phyloP scores from a whole-genome alignment of 2,888 invertebrate genomes.

The Synergus japonicus region DNA sequence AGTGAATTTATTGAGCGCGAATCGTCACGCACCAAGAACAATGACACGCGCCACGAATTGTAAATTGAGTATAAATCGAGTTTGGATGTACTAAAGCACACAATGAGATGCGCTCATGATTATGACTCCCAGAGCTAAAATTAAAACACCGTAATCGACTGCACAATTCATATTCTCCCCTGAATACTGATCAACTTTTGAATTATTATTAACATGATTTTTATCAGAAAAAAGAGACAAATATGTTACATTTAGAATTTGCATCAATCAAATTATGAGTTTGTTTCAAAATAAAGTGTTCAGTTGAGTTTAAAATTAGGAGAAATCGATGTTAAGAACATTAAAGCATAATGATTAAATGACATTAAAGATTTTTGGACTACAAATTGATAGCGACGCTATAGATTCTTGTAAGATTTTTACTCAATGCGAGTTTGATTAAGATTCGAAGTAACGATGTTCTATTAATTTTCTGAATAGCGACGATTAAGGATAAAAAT shows the following conservation, averaged over 20 bases:
- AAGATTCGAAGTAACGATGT: too few species aligned
- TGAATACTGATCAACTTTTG: slow-evolving; percentile 14
- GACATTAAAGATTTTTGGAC: too few species aligned
- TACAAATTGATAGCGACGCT: too few species aligned
- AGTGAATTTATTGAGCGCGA: slow-evolving; percentile 68
- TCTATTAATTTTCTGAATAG: too few species aligned
- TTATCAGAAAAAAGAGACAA: background rate
- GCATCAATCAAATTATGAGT: background rate
- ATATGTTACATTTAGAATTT: background rate
- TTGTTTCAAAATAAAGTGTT: background rate
- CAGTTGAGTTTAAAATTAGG: background rate
- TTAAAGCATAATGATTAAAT: background rate
- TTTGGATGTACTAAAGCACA: slow-evolving; percentile 11
- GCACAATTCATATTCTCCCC: slow-evolving; percentile 19
- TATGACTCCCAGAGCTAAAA: slow-evolving; percentile 53
- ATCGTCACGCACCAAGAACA: slow-evolving; percentile 65
- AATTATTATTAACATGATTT: background rate
- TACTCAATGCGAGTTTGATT: too few species aligned
- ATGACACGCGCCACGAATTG: slow-evolving; percentile 52
- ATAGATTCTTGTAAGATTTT: too few species aligned
- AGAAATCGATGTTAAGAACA: background rate
- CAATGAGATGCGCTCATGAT: slow-evolving; percentile 33
- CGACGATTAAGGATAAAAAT: background rate
- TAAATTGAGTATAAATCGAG: slow-evolving; percentile 46
- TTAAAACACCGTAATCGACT: slow-evolving; percentile 50